Conservation (phyloP, 2,113 vertebrate genomes). For the Fulmarus glacialis region DNA sequence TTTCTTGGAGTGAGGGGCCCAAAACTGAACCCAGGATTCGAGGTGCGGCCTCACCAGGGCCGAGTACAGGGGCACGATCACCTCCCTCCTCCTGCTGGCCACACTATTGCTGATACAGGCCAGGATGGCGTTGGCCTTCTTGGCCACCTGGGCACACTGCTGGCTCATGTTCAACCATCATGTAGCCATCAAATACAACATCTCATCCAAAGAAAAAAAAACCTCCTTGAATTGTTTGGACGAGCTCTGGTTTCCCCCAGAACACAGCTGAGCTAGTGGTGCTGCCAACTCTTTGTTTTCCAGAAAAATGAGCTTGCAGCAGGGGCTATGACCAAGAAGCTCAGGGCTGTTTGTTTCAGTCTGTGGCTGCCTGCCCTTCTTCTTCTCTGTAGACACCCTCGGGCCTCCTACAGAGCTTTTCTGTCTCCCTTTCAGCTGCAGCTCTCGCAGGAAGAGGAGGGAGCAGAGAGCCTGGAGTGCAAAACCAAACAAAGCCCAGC, state of each 20-base stretch:
- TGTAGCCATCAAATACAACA: neutral
- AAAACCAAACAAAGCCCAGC: neutral
- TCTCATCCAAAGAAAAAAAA: neutral
- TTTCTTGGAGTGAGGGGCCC: no score
- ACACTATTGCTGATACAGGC: no score
- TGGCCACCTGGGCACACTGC: no score
- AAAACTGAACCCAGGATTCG: no score
- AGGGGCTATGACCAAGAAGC: neutral
- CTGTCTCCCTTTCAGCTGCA: constrained; percentile 35
- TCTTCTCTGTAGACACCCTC: neutral
- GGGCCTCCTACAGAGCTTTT: constrained; percentile 19
- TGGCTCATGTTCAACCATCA: neutral
- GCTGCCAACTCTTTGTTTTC: constrained; percentile 10
- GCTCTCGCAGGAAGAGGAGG: neutral
- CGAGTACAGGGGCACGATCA: no score
- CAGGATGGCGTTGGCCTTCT: no score
- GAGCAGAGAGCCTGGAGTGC: neutral
- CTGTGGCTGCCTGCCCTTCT: constrained; percentile 27
- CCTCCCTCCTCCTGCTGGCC: no score
- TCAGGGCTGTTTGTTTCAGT: neutral
- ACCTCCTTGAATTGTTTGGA: neutral
- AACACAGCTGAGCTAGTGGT: constrained; percentile 6
- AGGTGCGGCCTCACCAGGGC: no score
- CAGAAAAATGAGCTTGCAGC: neutral
- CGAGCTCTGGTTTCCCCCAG: neutral